Percentiles rank a stretch among this genome's conserved stretches.
These are phyloP conservation scores for Forpus xanthops DNA, from an alignment of 2,797 vertebrate species.

Conservation along the genomic window DNA sequence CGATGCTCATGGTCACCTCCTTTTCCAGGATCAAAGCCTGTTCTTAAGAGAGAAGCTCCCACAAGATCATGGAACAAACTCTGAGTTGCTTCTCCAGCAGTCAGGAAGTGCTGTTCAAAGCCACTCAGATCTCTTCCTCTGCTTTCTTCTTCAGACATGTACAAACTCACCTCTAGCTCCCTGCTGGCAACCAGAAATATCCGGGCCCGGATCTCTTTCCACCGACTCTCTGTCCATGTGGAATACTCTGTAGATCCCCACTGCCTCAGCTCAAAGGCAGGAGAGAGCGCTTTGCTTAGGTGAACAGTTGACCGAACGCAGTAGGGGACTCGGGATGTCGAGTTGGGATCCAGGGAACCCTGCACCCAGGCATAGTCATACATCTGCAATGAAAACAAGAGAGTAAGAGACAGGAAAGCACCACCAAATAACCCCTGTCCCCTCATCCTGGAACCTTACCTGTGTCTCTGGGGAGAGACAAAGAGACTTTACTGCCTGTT, in stretches of 20 bases:
- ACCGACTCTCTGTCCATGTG: slow-evolving; percentile 94
- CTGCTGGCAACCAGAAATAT: slow-evolving; percentile 92
- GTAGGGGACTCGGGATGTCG: slow-evolving; percentile 69
- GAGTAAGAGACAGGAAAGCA: not conserved
- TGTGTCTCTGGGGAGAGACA: accelerated
- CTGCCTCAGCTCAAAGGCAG: slow-evolving; percentile 86
- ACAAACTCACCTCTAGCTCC: slow-evolving; percentile 85
- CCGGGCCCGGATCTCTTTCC: slow-evolving; percentile 88
- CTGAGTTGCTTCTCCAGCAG: not conserved
- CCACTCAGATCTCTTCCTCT: not conserved
- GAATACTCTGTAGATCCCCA: slow-evolving; percentile 86
- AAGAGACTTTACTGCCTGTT: not conserved
- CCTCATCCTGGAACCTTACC: not conserved
- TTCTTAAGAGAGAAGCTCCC: not conserved
- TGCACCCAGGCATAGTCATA: slow-evolving; percentile 87
- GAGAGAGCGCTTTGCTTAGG: slow-evolving; percentile 81
- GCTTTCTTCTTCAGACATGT: not conserved
- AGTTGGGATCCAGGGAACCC: slow-evolving; percentile 77
- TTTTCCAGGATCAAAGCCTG: not conserved
- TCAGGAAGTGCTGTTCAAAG: not conserved
- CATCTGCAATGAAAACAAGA: slow-evolving; percentile 64
- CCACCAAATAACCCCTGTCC: not conserved
- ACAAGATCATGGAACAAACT: not conserved
- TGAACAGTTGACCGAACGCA: slow-evolving; percentile 83
- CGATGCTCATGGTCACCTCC: too few relatives aligned